Percentiles rank a stretch among this genome's conserved stretches.
Conservation (phyloP, 2,113 vertebrate genomes). For the Scolopax mira region DNA sequence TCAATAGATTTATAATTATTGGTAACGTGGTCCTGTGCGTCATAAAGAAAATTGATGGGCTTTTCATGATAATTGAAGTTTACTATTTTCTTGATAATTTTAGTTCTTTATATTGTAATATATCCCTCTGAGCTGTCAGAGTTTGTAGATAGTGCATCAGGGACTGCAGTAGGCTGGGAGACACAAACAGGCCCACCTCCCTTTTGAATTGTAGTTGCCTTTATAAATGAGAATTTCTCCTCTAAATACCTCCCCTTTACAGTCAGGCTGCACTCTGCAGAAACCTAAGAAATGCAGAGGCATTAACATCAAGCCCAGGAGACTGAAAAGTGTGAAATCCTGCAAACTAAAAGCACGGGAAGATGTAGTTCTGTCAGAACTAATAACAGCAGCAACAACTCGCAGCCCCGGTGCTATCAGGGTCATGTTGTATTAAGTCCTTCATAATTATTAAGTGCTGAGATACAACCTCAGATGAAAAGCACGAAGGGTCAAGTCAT, state of each 20-base stretch:
- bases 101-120: not conserved
- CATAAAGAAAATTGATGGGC: accelerated
- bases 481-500: not conserved
- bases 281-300: not conserved
- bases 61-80: not conserved
- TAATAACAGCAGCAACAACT: not conserved
- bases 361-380: not conserved
- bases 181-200: not conserved
- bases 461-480: not conserved
- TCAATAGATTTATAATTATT: not conserved
- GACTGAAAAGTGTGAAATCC: not conserved
- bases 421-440: not conserved
- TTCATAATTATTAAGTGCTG: not conserved
- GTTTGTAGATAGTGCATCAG: not conserved
- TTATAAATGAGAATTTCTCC: not conserved
- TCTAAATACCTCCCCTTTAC: not conserved
- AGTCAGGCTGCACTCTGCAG: not conserved
- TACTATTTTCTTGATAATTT: not conserved
- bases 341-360: not conserved
- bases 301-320: not conserved
- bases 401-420: not conserved
- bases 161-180: not conserved
- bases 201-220: not conserved
- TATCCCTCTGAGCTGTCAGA: not conserved
- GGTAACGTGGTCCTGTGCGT: not conserved